A percentile compares a stretch with the other conserved stretches of the same genome.
Evolutionary conservation across 2,888 invertebrate species (phyloP).

Genomic region (Eupithecia exiguata): DNA sequence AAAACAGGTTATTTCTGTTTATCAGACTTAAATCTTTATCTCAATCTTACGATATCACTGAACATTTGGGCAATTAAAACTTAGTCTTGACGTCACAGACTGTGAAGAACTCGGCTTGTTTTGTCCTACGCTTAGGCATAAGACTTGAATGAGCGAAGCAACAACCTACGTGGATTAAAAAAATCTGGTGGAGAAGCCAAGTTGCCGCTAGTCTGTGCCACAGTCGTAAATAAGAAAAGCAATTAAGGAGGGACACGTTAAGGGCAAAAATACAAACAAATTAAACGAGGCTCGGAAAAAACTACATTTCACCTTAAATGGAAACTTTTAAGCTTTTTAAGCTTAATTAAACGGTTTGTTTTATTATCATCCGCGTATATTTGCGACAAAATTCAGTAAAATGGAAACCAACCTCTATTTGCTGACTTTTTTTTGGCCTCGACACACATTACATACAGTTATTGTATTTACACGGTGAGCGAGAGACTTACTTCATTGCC

Average conservation of each 20-base stretch:
- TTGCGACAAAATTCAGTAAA: slow-evolving; percentile 11
- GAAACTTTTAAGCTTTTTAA: slow-evolving; percentile 33
- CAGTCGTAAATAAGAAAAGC: slow-evolving; percentile 44
- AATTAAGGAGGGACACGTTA: slow-evolving; percentile 45
- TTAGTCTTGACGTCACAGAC: slow-evolving; percentile 17
- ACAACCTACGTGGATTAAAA: neutral
- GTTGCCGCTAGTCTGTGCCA: slow-evolving; percentile 8
- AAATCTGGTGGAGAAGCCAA: neutral
- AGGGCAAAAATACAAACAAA: slow-evolving; percentile 41
- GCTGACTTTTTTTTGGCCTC: too few species aligned
- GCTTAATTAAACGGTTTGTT: slow-evolving; percentile 31
- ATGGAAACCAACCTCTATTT: neutral
- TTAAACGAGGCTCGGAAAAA: slow-evolving; percentile 35
- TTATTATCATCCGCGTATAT: slow-evolving; percentile 23
- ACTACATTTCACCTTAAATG: slow-evolving; percentile 30
- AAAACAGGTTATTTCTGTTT: neutral
- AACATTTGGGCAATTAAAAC: slow-evolving; percentile 31
- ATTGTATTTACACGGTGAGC: neutral
- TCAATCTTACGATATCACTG: slow-evolving; percentile 26
- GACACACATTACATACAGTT: neutral
- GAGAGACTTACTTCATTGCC: too few species aligned
- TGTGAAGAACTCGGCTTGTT: neutral
- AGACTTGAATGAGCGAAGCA: neutral
- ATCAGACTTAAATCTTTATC: slow-evolving; percentile 16
- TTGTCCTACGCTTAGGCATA: neutral